These are phyloP conservation scores for Lophius piscatorius DNA, from an alignment of 2,113 vertebrate species.

Conservation along the genomic window DNA sequence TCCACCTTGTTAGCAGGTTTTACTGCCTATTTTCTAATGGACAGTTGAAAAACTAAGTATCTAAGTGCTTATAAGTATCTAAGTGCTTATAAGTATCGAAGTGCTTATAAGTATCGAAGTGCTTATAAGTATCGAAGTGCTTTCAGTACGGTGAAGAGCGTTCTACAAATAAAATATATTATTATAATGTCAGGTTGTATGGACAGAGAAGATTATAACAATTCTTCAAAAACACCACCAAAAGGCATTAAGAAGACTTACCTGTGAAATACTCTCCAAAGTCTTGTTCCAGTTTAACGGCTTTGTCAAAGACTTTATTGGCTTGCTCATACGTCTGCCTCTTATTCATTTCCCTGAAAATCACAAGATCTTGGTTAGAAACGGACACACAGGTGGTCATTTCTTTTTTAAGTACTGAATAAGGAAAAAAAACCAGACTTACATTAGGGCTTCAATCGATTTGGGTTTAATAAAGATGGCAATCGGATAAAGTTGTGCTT, in stretches of 20 bases:
- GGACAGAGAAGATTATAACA: no score
- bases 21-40: no score
- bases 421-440: conserved; percentile 69
- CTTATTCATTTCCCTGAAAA: conserved; percentile 96
- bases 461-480: conserved; percentile 99
- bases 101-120: no score
- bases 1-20: no score
- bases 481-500: conserved; percentile 97
- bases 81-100: no score
- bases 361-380: conserved; percentile 9
- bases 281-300: conserved; percentile 97
- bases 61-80: no score
- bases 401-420: background rate
- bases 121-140: no score
- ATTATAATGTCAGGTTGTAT: no score
- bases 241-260: conserved; percentile 56
- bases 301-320: conserved; percentile 98
- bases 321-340: conserved; percentile 98
- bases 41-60: no score
- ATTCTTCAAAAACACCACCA: no score
- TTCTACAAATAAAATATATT: no score
- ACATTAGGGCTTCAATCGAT: conserved; percentile 98
- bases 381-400: background rate
- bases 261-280: conserved; percentile 99
- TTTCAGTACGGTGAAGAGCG: no score